Conservation (phyloP, 2,797 vertebrate genomes). For the Bovichtus diacanthus region DNA sequence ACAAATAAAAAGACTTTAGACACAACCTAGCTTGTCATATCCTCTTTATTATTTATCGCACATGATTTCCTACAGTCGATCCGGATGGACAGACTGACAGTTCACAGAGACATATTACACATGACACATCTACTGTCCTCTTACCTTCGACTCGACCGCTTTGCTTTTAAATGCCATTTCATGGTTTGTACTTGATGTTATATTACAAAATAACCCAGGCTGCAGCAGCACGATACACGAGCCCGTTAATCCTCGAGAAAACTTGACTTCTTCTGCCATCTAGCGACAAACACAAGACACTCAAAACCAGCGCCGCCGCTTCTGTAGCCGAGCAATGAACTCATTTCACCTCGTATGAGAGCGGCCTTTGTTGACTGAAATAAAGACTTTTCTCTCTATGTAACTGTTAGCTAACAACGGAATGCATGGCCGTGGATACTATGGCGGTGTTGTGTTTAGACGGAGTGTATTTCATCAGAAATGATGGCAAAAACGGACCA, state of each 20-base stretch:
- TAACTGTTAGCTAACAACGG: background rate
- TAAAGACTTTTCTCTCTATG: constrained; percentile 27
- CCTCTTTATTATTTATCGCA: background rate
- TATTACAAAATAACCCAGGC: constrained; percentile 43
- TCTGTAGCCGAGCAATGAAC: constrained; percentile 49
- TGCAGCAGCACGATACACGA: constrained; percentile 53
- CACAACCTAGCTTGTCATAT: background rate
- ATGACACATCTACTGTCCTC: background rate
- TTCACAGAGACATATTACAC: background rate
- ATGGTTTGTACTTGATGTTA: constrained; percentile 62
- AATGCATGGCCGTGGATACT: rapidly evolving
- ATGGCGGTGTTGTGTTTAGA: rapidly evolving
- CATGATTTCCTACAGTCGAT: constrained; percentile 14
- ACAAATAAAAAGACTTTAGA: background rate
- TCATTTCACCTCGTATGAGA: constrained; percentile 58
- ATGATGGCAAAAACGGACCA: background rate
- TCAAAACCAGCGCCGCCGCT: constrained; percentile 25
- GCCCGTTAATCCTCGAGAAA: constrained; percentile 63
- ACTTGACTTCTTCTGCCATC: constrained; percentile 66
- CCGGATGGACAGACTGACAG: constrained; percentile 6
- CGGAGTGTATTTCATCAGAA: background rate
- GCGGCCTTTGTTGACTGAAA: constrained; percentile 58
- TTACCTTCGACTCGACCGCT: constrained; percentile 84
- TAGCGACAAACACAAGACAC: constrained; percentile 48
- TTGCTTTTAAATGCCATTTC: constrained; percentile 85